These are phyloP conservation scores for Argya squamiceps DNA, from an alignment of 2,797 vertebrate species.

Conservation along the genomic window DNA sequence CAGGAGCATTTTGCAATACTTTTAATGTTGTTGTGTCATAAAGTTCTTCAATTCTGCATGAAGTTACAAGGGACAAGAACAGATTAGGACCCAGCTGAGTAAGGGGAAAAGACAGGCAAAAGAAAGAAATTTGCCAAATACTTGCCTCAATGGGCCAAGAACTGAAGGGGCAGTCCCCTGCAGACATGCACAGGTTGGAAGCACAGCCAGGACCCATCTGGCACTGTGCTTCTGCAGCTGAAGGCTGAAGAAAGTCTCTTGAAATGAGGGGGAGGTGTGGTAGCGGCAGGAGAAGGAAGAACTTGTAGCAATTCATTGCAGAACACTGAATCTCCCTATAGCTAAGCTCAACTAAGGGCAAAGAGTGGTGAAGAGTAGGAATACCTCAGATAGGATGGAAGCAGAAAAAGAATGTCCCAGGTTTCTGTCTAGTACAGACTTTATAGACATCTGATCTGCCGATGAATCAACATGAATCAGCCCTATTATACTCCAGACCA, in stretches of 20 bases:
- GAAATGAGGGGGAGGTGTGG: neutral
- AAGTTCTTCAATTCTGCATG: neutral
- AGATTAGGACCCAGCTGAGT: neutral
- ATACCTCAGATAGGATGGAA: neutral
- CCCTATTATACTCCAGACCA: neutral
- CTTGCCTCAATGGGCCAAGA: neutral
- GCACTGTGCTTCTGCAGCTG: neutral
- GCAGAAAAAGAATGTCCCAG: neutral
- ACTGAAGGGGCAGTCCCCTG: neutral
- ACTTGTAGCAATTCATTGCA: neutral
- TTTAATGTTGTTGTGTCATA: neutral
- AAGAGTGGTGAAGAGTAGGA: neutral
- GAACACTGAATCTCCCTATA: neutral
- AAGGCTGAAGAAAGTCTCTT: neutral
- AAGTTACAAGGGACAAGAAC: neutral
- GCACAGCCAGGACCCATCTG: accelerated
- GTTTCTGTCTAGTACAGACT: neutral
- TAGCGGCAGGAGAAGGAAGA: neutral
- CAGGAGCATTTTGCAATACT: neutral
- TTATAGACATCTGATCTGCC: neutral
- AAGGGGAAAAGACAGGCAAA: neutral
- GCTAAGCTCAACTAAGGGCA: neutral
- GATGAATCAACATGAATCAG: constrained; percentile 16
- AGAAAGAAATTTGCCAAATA: neutral
- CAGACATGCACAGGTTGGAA: neutral